phyloP scores from a whole-genome alignment of 53 echinoderm and acorn worm genomes.

The Pentamera pediparva region DNA sequence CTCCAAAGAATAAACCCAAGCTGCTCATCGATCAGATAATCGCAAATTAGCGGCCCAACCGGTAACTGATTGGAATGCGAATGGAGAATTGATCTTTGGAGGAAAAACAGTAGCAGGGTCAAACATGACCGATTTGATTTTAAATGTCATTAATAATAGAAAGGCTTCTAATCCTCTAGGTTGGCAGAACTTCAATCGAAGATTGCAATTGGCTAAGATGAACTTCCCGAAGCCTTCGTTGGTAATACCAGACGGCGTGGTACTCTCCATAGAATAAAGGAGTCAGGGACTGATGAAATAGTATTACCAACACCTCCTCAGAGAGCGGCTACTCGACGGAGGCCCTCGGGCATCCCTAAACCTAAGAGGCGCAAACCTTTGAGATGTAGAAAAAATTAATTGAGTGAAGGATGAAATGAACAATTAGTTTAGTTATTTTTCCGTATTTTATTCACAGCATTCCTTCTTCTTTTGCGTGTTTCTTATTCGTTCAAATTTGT shows the following conservation, averaged over 20 bases:
- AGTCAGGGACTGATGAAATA: background rate
- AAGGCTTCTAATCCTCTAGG: constrained; percentile 40
- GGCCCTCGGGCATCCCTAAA: background rate
- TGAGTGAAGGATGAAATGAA: background rate
- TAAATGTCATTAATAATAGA: constrained; percentile 19
- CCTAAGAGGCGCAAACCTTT: background rate
- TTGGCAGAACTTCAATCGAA: constrained; percentile 41
- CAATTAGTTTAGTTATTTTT: background rate
- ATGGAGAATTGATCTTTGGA: constrained; percentile 33
- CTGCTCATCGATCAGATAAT: too few species aligned
- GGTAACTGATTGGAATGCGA: constrained; percentile 28
- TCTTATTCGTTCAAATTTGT: background rate
- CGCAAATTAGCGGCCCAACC: too few species aligned
- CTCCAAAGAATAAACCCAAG: too few species aligned
- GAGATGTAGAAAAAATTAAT: background rate
- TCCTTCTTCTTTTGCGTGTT: background rate
- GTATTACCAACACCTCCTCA: background rate
- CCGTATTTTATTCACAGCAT: background rate
- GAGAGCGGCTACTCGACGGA: background rate
- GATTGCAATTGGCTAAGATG: too few species aligned
- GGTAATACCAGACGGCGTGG: constrained; percentile 31
- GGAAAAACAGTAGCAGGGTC: constrained; percentile 27
- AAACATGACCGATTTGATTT: constrained; percentile 42
- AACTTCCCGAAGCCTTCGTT: constrained; percentile 43
- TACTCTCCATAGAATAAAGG: constrained; percentile 35